Evolutionary conservation across 1,140 invertebrate species (phyloP).

Genomic region (Gyrodactylus bullatarudis): DNA sequence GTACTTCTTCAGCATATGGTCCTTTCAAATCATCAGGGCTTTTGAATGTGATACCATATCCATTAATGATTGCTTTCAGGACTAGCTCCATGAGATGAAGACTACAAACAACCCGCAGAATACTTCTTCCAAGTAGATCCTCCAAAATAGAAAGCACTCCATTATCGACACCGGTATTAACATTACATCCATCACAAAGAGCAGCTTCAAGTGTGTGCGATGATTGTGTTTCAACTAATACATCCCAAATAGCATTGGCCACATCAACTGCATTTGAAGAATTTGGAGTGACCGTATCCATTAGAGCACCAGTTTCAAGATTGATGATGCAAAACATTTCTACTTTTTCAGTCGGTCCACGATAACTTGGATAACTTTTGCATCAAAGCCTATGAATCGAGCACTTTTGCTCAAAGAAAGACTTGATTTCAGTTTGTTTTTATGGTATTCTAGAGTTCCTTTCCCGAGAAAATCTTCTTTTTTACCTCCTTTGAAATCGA

Average conservation of each 20-base stretch:
- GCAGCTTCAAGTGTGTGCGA: neutral
- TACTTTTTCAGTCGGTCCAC: neutral
- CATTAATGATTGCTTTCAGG: neutral
- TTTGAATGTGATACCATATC: neutral
- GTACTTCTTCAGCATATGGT: neutral
- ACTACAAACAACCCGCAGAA: neutral
- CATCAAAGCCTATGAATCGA: neutral
- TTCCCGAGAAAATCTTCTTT: neutral
- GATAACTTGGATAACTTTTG: neutral
- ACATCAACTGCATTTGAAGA: neutral
- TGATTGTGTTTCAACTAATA: neutral
- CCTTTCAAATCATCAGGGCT: neutral
- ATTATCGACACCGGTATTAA: neutral
- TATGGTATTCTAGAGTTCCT: neutral
- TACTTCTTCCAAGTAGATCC: neutral
- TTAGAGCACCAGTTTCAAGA: neutral
- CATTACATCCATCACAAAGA: neutral
- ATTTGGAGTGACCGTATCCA: neutral
- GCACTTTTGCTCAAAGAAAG: neutral
- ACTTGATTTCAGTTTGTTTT: neutral
- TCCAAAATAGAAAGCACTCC: neutral
- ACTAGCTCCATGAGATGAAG: neutral
- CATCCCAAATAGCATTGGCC: neutral
- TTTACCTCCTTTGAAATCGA: neutral
- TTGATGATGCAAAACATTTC: neutral